Conservation (phyloP, 2,797 vertebrate species). For the Pteronotus mesoamericanus region DNA sequence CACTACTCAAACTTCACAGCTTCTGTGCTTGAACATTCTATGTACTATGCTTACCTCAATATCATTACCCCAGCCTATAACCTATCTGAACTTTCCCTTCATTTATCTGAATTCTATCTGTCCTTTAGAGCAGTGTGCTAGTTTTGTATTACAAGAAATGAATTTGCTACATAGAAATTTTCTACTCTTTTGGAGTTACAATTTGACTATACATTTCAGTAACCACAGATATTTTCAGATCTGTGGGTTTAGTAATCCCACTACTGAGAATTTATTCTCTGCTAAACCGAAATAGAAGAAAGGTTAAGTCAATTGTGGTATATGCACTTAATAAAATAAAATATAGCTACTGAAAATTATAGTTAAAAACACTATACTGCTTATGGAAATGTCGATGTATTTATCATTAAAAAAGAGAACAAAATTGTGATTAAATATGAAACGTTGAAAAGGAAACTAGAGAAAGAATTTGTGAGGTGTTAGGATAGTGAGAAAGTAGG, state of each 20-base stretch:
- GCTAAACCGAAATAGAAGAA: background rate
- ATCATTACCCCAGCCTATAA: background rate
- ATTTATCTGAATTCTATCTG: background rate
- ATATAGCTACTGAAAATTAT: background rate
- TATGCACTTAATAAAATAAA: background rate
- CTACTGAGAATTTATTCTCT: background rate
- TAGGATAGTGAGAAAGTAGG: background rate
- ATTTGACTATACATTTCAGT: background rate
- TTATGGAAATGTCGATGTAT: background rate
- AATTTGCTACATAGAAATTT: background rate
- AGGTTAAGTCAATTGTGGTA: background rate
- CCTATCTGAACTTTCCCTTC: background rate
- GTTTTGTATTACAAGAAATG: background rate
- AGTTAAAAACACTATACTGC: background rate
- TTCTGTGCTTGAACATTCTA: background rate
- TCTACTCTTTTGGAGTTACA: background rate
- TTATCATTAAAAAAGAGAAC: background rate
- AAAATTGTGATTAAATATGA: constrained; percentile 15
- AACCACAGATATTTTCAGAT: background rate
- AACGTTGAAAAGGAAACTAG: background rate
- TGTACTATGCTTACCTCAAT: background rate
- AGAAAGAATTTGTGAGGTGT: background rate
- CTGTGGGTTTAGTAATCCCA: too few species aligned
- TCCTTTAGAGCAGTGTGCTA: background rate
- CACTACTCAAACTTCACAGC: background rate